phyloP scores from a whole-genome alignment of 2,888 invertebrate species.

The Allacma fusca region DNA sequence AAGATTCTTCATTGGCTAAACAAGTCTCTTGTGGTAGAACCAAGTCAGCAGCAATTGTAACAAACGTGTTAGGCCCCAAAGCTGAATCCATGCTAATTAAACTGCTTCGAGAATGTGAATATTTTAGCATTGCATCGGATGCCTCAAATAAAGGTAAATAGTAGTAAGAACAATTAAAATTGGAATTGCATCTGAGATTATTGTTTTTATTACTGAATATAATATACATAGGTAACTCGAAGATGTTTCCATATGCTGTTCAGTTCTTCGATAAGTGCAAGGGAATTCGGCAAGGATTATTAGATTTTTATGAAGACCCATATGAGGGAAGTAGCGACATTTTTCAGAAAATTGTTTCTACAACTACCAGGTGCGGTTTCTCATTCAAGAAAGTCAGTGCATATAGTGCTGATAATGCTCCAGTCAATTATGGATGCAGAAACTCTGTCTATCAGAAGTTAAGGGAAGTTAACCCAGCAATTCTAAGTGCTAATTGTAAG shows the following conservation, averaged over 20 bases:
- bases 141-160: no score
- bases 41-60: no score
- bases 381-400: neutral
- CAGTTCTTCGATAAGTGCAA: neutral
- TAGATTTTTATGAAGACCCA: conserved; percentile 1
- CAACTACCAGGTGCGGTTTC: neutral
- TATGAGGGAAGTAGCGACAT: neutral
- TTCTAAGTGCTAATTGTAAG: neutral
- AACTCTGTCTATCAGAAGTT: neutral
- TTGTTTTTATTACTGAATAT: no score
- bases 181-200: no score
- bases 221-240: neutral
- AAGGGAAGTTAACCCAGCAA: no score
- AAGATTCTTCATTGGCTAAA: no score
- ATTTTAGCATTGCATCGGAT: no score
- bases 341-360: neutral
- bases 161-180: no score
- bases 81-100: no score
- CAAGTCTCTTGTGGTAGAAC: no score
- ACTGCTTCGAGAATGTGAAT: no score
- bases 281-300: neutral
- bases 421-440: neutral
- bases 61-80: no score
- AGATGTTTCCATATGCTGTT: neutral
- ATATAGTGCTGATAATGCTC: neutral